Evolutionary conservation across 2,113 vertebrate genomes (phyloP), one percentile per base, ranked within the genome.

Genomic region (Stigmatopora nigra): DNA sequence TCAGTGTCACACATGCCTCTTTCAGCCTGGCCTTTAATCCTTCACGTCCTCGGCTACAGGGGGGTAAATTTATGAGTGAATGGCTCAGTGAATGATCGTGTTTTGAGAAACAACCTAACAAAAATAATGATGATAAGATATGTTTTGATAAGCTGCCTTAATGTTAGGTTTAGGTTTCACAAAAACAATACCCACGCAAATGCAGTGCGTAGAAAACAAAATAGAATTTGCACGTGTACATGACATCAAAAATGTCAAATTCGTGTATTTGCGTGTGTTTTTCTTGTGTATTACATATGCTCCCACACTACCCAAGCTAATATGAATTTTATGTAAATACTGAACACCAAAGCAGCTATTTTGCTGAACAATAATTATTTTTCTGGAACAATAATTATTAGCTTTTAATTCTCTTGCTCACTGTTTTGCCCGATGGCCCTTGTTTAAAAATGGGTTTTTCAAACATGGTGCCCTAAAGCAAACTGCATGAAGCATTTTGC

Each of bases 311-410:
- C 69, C 41, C n/a, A 67, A 48, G 75, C 74, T 81, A 78, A 82
- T 85, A 72, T 69, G 57, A 51, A 47, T 81, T 85, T 88, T 87
- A 87, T 87, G 87, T 86, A 87, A 86, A 81, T 67, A 75, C 76
- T 65, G 86, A 86, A 79, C 67, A 75, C 75, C 66, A 67, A 64
- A 59, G 70, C 71, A 77, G 83, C 85, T 83, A 83, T 73, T 78
- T 67, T 16, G 80, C 79, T 84, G 77, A 86, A 76, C 78, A 89
- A 87, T 88, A 89, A 87, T 89, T 89, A 87, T 88, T 87, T 61
- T 84, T 81, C 78, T 49, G 79, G 69, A 81, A 86, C 82, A 88
- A 87, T 87, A 86, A 88, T 88, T 88, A 85, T 86, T 87, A 88
- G 78, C 70, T 75, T 86, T 86, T 85, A 82, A 83, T 82, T 84